phyloP scores from a whole-genome alignment of 2,797 vertebrate genomes.

The Nyctalus aviator region DNA sequence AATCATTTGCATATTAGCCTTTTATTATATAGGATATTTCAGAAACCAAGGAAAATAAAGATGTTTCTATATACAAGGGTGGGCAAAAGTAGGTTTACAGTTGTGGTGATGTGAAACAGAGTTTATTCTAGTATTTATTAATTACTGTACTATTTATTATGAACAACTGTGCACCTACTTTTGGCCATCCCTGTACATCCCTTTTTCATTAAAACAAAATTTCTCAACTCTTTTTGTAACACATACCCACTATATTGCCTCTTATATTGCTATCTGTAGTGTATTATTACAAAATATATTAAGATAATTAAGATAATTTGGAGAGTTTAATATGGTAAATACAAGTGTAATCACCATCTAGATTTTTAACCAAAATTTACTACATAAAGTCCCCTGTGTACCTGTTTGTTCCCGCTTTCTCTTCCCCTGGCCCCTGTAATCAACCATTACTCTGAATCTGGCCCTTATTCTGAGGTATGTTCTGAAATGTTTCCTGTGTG shows the following conservation, averaged over 20 bases:
- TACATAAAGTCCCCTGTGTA: not conserved
- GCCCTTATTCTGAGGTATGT: not conserved
- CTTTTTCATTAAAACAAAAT: slow-evolving; percentile 23
- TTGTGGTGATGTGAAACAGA: not conserved
- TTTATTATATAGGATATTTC: not conserved
- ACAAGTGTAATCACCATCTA: not conserved
- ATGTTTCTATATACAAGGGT: not conserved
- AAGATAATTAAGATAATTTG: not conserved
- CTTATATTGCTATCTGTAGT: slow-evolving; percentile 2
- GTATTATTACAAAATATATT: slow-evolving; percentile 1
- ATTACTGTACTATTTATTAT: not conserved
- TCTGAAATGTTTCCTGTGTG: not conserved
- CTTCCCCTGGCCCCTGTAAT: not conserved
- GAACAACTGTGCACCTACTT: not conserved
- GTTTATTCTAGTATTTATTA: not conserved
- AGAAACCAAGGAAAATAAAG: slow-evolving; percentile 43
- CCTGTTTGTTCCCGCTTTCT: not conserved
- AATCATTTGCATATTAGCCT: no score
- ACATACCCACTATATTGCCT: not conserved
- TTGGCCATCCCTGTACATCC: not conserved
- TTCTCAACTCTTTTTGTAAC: not conserved
- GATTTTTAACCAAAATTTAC: not conserved
- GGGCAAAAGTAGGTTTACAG: not conserved
- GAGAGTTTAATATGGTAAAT: not conserved
- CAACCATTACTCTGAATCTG: not conserved